Evolutionary conservation across 2,797 vertebrate genomes (phyloP), one percentile per base, ranked within the genome.

Genomic region (Monodelphis domestica): DNA sequence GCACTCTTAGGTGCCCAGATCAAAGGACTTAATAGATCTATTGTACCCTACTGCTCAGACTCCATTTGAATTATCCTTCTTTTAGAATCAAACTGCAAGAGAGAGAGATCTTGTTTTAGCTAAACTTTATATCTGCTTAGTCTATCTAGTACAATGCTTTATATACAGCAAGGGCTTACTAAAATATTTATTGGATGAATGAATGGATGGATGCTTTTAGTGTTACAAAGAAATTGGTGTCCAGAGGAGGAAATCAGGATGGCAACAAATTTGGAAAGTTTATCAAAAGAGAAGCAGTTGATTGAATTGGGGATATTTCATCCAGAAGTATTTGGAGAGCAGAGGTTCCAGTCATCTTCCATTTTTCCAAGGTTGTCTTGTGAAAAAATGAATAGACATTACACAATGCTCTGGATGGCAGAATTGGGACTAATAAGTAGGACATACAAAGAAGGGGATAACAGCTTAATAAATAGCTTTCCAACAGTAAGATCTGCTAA

Each of bases 231-330:
- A 26, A 78, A 21, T 1, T 45, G 21, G 70, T 78, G 11, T 24
- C 38, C 21, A 45, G 17, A 78, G 2, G 21, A 63, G 59, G 33
- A 33, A n/a, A 78, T 17, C 7, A 78, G 21, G 38, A 45, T 45
- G 45, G 38, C 7, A 78, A 78, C 38, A 78, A 78, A 45, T 96
- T n/a, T 89, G 21, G 33, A 4, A 90, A 89, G 1, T 12, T 53
- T 54, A 53, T 94, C 54, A 96, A 0, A 38, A 89, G 57, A 54
- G 78, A 53, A 28, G 90, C 88, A 89, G 55, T 29, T 91, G 15
- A 38, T 45, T 28, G 84, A 90, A 53, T n/a, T 63, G 26, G 38
- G 6, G 78, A 52, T 59, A 53, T 90, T 96, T 95, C 93, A 95
- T 87, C 56, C 52, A 87, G 3, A 55, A 88, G 94, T 90, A 90